Evolutionary conservation across 2,888 invertebrate genomes (phyloP).

Genomic region (Ellobium chinense): DNA sequence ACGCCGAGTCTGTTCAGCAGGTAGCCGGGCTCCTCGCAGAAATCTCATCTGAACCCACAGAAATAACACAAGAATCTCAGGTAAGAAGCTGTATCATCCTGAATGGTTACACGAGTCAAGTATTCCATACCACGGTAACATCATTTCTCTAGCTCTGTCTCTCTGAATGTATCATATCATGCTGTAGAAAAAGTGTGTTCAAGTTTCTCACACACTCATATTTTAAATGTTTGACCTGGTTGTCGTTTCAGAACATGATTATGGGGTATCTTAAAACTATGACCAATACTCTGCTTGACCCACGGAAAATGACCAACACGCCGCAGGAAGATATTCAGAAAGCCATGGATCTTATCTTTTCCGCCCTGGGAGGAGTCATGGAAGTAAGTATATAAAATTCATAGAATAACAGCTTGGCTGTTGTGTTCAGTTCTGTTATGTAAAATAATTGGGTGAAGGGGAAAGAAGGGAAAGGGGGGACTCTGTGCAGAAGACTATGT

Average conservation of each 20-base stretch:
- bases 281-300: background rate
- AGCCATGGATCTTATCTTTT: slow-evolving; percentile 14
- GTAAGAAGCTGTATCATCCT: background rate
- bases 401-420: too few species aligned
- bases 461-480: too few species aligned
- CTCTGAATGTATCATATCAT: too few species aligned
- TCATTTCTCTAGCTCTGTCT: too few species aligned
- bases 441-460: too few species aligned
- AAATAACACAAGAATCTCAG: background rate
- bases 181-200: too few species aligned
- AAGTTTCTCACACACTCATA: too few species aligned
- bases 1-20: slow-evolving; percentile 8
- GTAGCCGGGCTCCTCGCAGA: slow-evolving; percentile 3
- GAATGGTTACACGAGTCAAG: background rate
- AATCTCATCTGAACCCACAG: slow-evolving; percentile 5
- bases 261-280: background rate
- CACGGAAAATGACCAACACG: background rate
- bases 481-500: too few species aligned
- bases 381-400: too few species aligned
- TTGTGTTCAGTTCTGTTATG: too few species aligned
- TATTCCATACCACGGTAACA: too few species aligned
- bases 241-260: slow-evolving; percentile 1
- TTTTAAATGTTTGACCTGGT: too few species aligned
- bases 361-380: background rate
- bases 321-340: slow-evolving; percentile 25